Evolutionary conservation across 2,797 vertebrate species (phyloP).

Genomic region (Neomorphus geoffroyi): DNA sequence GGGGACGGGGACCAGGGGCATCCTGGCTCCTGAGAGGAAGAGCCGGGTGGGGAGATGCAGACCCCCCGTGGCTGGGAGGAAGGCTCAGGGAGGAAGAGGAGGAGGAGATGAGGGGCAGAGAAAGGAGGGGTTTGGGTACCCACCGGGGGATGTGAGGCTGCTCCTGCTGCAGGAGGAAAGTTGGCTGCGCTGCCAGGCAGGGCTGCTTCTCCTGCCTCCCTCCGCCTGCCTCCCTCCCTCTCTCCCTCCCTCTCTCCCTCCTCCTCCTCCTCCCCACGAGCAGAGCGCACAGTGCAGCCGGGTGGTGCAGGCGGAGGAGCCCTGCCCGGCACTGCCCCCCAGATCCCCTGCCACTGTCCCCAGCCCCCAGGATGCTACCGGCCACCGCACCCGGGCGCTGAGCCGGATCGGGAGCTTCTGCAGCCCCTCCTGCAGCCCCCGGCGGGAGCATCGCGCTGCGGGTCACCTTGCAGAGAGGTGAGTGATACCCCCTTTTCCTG

Average conservation of each 20-base stretch:
- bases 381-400: background rate
- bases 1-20: background rate
- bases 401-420: background rate
- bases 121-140: background rate
- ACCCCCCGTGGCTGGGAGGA: background rate
- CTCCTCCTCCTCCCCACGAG: background rate
- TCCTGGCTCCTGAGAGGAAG: background rate
- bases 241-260: background rate
- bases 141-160: background rate
- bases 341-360: no score
- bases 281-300: background rate
- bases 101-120: background rate
- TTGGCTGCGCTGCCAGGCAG: conserved; percentile 13
- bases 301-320: conserved; percentile 4
- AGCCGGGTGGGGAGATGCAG: background rate
- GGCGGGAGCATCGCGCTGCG: background rate
- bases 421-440: background rate
- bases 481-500: background rate
- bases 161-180: conserved; percentile 39
- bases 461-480: conserved; percentile 53
- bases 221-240: background rate
- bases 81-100: background rate
- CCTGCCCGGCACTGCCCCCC: background rate
- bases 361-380: background rate
- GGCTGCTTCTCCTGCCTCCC: background rate